A percentile compares a stretch with the other conserved stretches of the same genome.
Evolutionary conservation across 2,113 vertebrate genomes (phyloP).

Genomic region (Aplodontia rufa): DNA sequence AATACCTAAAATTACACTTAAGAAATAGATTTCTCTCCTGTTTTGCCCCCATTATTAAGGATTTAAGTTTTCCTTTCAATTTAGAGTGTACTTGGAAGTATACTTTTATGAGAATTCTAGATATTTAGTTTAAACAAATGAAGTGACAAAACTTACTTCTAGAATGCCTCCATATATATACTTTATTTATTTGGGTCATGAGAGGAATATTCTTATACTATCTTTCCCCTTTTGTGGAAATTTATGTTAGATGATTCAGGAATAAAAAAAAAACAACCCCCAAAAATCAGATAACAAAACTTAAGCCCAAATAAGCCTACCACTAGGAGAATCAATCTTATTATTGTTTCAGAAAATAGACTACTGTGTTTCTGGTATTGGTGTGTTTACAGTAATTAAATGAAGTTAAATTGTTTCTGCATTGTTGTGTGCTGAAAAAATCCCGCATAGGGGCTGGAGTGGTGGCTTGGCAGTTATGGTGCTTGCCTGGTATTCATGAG

Average conservation of each 20-base stretch:
- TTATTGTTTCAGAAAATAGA: background rate
- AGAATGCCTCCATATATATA: background rate
- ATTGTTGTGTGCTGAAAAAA: background rate
- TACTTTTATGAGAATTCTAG: too few relatives aligned
- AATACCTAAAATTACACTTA: too few relatives aligned
- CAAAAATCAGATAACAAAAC: background rate
- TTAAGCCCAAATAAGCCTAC: background rate
- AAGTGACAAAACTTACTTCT: too few relatives aligned
- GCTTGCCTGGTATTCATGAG: too few relatives aligned
- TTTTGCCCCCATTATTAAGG: too few relatives aligned
- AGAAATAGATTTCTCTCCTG: too few relatives aligned
- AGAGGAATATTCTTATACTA: background rate
- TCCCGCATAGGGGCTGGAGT: too few relatives aligned
- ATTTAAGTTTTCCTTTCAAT: too few relatives aligned
- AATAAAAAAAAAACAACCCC: background rate
- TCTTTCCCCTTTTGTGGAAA: background rate
- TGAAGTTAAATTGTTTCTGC: background rate
- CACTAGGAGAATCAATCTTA: background rate
- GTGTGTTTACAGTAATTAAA: background rate
- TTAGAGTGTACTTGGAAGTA: too few relatives aligned
- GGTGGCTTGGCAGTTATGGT: too few relatives aligned
- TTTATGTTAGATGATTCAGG: background rate
- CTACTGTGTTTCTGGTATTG: background rate
- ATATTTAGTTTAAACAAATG: too few relatives aligned
- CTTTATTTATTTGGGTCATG: background rate